These are phyloP conservation scores for Adoxophyes honmai DNA, from an alignment of 1,140 invertebrate species.

Conservation along the genomic window DNA sequence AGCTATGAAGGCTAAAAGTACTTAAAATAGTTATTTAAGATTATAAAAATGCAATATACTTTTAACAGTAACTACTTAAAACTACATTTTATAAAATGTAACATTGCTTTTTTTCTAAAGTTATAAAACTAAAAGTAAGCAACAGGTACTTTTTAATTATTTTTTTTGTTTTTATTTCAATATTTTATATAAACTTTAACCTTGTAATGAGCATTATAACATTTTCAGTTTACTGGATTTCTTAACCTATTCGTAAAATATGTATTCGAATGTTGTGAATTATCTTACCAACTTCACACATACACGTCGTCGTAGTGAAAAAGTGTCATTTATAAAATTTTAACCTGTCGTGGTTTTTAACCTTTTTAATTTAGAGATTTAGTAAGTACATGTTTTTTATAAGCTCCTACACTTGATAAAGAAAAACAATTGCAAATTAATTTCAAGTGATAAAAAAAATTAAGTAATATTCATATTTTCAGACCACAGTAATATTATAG, in stretches of 20 bases:
- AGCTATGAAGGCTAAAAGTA: background rate
- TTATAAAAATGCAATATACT: constrained; percentile 14
- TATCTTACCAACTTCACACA: too few relatives aligned
- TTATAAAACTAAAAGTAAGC: background rate
- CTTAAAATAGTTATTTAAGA: background rate
- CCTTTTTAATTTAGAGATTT: too few relatives aligned
- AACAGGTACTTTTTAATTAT: background rate
- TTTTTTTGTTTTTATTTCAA: background rate
- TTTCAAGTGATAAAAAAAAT: too few relatives aligned
- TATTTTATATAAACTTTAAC: background rate
- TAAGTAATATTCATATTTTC: too few relatives aligned
- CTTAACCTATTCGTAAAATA: background rate
- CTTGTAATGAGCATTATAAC: constrained; percentile 7
- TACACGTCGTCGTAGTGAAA: too few relatives aligned
- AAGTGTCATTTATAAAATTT: too few relatives aligned
- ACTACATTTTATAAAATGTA: background rate
- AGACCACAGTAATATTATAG: too few relatives aligned
- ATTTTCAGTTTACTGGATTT: constrained; percentile 11
- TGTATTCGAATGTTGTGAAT: constrained; percentile 2
- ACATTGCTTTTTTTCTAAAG: background rate
- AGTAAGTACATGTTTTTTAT: too few relatives aligned
- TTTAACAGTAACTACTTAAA: constrained; percentile 2
- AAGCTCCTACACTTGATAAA: too few relatives aligned
- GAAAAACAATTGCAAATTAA: too few relatives aligned
- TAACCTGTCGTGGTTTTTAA: too few relatives aligned